Evolutionary conservation across 2,797 vertebrate genomes (phyloP), one percentile per base, ranked within the genome.

Genomic region (Fratercula arctica): DNA sequence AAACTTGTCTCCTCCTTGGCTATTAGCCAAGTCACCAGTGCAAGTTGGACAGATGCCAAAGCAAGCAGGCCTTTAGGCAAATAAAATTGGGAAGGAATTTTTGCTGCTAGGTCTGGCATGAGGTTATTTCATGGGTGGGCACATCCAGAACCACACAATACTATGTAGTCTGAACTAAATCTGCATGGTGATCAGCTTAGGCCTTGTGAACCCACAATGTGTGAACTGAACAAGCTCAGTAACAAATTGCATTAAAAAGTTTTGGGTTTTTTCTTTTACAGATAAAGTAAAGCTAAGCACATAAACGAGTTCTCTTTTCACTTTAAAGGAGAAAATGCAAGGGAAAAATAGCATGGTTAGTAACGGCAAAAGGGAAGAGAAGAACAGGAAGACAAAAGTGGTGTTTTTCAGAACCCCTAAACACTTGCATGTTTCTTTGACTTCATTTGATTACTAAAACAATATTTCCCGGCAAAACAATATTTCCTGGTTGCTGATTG

Each of bases 261-360:
- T 59, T 43, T 8, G 13, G 0, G 0, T 5, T 31, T 46, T 61
- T 80, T 37, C 9, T 82, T 67, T 72, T 57, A 14, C 7, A 66
- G 13, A 14, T 45, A 45, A 92, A 82, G 46, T 37, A 75, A 77
- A 73, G 26, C 16, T 57, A 82, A 60, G 9, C 7, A 39, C 4
- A n/a, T 11, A 63, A 60, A 61, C 0, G 4, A 73, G 7, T 37
- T 29, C 1, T 13, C 2, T 9, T 89, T 77, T 20, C 2, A 46
- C 33, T 64, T 72, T 31, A 69, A 84, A 77, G 31, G 19, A 59
- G 64, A 85, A 89, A 92, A 73, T 37, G 14, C 15, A 41, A n/a
- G 13, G 16, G 35, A 31, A 70, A 85, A 78, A 41, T 9, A 83
- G 12, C 26, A 3, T 37, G 54, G 16, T 21, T 59, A 35, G 8